Base-by-base conservation (phyloP, 2,113 vertebrate genomes). In the Grus americana region DNA sequence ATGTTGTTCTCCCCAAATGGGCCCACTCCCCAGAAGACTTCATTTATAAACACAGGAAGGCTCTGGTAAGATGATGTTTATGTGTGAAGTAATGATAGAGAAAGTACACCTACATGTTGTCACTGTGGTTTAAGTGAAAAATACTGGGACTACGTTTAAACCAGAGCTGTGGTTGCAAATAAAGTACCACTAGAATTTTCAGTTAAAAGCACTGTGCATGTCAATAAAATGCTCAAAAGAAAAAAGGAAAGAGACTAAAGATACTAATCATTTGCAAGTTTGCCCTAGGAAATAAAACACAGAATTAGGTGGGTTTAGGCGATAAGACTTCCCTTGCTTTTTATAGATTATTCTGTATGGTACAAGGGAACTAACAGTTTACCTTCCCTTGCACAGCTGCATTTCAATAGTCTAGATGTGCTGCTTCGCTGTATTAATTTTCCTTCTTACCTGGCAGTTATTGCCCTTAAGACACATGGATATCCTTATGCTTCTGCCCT, bases 11-110 rank as follows among this genome's bases (percentile, higher is more conserved):
- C 36, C 99, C 99, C 5, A 99, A 97, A 96, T 99, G 99, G 99
- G 99, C 99, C 79, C 99, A 98, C 74, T 99, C 99, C 49, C 98
- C 99, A 3, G 99, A 99, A 97, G 99, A 99, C 97, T 99, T 99
- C 93, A 99, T 99, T 97, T 98, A 98, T 97, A 99, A 99, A 96
- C 99, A 99, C 97, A 98, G 99, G 88, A 99, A 99, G 97, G 99
- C 99, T 80, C 98, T 99, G 98, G 99, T 99, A 98, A 99, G 98
- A 50, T 79, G 15, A 17, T 67, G 46, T 66, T 91, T 88, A 1
- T 68, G 16, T 38, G n/a, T 71, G 61, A 66, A 68, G 40, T 85
- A 84, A 67, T 63, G 15, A 58, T 47, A 68, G 88, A 89, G 46
- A 52, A 84, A 58, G 21, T 89, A 34, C 11, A 67, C 11, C 36